A percentile compares a stretch with the other conserved stretches of the same genome.
Evolutionary conservation across 2,888 invertebrate genomes (phyloP).

Genomic region (Criorhina ranunculi): DNA sequence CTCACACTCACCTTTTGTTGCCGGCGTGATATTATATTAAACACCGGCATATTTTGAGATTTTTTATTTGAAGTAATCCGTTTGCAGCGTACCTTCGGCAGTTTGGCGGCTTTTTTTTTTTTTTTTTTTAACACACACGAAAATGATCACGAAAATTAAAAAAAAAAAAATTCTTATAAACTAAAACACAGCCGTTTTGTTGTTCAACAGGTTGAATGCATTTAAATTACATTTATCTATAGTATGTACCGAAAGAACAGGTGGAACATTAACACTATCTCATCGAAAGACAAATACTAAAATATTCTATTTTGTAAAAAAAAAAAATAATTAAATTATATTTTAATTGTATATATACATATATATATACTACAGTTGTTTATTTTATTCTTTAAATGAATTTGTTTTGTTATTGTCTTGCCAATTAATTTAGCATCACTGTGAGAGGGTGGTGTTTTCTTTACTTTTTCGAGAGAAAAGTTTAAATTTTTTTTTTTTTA

Average conservation of each 20-base stretch:
- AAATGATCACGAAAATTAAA: no score
- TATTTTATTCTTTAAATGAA: constrained; percentile 1
- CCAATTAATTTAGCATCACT: constrained; percentile 38
- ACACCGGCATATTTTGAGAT: constrained; percentile 86
- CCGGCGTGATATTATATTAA: constrained; percentile 87
- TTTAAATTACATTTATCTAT: no score
- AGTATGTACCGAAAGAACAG: no score
- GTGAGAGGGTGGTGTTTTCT: not conserved
- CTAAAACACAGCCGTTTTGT: not conserved
- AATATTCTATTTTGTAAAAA: constrained; percentile 40
- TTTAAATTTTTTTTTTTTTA: constrained; percentile 3
- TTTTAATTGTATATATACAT: not conserved
- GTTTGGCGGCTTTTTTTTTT: constrained; percentile 72
- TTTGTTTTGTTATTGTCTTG: constrained; percentile 19
- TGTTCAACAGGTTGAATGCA: no score
- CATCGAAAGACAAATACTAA: constrained; percentile 29
- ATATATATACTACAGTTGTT: no score
- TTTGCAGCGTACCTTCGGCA: constrained; percentile 77
- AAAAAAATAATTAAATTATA: constrained; percentile 16
- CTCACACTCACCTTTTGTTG: constrained; percentile 88
- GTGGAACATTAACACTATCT: constrained; percentile 15
- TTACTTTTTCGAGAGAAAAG: no score
- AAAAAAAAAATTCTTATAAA: not conserved
- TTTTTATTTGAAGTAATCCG: constrained; percentile 59
- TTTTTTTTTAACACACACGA: constrained; percentile 28